A percentile compares a stretch with the other conserved stretches of the same genome.
Evolutionary conservation across 2,113 vertebrate species (phyloP).

Genomic region (Glaucidium brasilianum): DNA sequence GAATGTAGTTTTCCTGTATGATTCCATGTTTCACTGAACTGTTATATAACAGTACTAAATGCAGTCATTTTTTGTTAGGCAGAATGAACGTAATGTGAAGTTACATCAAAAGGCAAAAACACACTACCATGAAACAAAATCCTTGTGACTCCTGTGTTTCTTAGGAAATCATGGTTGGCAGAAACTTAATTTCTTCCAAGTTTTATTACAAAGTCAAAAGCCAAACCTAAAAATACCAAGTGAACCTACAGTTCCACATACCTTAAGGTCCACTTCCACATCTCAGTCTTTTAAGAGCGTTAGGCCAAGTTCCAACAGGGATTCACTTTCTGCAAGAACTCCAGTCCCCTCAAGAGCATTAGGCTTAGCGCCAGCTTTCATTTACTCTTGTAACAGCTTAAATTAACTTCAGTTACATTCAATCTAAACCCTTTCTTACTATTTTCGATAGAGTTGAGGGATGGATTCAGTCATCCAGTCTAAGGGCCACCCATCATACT

Average conservation of each 20-base stretch:
- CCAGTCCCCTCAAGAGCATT: slow-evolving; percentile 34
- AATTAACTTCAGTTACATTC: slow-evolving; percentile 27
- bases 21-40: neutral
- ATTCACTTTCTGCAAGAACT: slow-evolving; percentile 18
- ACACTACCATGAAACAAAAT: neutral
- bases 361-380: slow-evolving; percentile 45
- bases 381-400: slow-evolving; percentile 27
- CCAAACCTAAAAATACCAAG: neutral
- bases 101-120: neutral
- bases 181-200: neutral
- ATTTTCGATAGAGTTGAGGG: neutral
- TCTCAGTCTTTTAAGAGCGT: neutral
- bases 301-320: slow-evolving; percentile 28
- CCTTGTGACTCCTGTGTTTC: neutral
- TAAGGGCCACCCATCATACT: neutral
- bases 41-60: neutral
- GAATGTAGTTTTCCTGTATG: neutral
- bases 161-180: neutral
- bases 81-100: neutral
- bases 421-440: neutral
- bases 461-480: neutral
- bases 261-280: neutral
- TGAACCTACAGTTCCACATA: neutral
- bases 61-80: neutral
- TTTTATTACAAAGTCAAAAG: neutral